A percentile compares a stretch with the other conserved stretches of the same genome.
Conservation (phyloP, 1,140 invertebrate species). For the Neodiprion pinetum region DNA sequence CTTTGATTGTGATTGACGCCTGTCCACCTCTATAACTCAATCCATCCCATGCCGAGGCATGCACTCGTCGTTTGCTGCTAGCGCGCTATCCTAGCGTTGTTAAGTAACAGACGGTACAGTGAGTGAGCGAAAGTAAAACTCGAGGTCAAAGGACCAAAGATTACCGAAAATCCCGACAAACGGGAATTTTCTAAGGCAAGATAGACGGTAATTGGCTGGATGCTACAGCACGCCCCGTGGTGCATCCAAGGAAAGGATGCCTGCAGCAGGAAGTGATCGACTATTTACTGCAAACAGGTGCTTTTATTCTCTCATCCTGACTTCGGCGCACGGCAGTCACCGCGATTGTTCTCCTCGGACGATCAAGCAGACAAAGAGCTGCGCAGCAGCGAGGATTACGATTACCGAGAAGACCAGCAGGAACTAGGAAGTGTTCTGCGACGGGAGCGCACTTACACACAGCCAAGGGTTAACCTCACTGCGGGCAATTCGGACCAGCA, state of each 20-base stretch:
- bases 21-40: background rate
- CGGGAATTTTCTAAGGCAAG: no score
- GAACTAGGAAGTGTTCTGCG: constrained; percentile 4
- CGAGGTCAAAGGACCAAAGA: no score
- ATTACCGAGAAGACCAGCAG: constrained; percentile 2
- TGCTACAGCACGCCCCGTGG: no score
- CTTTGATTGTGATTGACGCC: background rate
- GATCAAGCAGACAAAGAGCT: background rate
- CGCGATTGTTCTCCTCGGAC: background rate
- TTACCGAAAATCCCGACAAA: no score
- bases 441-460: background rate
- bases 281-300: background rate
- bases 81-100: no score
- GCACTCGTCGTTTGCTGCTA: no score
- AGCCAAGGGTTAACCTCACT: background rate
- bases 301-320: background rate
- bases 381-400: background rate
- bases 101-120: no score
- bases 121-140: no score
- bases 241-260: no score
- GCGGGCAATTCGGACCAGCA: background rate
- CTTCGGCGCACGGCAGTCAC: background rate
- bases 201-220: no score
- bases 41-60: no score
- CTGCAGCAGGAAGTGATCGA: no score